Evolutionary conservation across 2,888 invertebrate species (phyloP).

Genomic region (Calliopum simillimum): DNA sequence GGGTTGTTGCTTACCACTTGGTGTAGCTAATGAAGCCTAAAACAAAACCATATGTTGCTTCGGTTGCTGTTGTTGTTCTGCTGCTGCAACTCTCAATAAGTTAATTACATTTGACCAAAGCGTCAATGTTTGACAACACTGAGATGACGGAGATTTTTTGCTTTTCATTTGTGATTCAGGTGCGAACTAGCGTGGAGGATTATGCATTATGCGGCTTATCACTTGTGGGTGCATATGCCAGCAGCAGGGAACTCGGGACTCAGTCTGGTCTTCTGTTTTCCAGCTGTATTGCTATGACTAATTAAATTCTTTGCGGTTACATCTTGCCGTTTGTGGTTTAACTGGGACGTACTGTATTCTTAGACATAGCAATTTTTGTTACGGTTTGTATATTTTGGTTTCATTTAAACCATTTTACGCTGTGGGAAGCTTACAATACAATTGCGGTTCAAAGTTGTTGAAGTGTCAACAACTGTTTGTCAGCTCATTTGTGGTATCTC

Average conservation of each 20-base stretch:
- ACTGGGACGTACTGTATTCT: not conserved
- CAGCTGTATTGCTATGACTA: constrained; percentile 42
- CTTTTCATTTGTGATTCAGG: not conserved
- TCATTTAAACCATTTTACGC: constrained; percentile 4
- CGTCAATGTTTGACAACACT: constrained; percentile 24
- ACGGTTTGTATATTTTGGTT: not conserved
- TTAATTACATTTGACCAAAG: constrained; percentile 24
- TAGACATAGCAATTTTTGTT: not conserved
- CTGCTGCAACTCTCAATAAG: constrained; percentile 12
- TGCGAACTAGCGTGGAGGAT: constrained; percentile 9
- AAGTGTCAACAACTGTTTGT: not conserved
- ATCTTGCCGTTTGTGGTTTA: constrained; percentile 10
- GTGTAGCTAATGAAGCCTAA: not conserved
- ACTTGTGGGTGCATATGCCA: constrained; percentile 21
- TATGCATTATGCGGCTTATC: constrained; percentile 37
- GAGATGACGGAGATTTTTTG: constrained; percentile 35
- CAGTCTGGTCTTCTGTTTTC: not conserved
- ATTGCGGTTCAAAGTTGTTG: constrained; percentile 14
- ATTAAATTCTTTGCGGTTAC: constrained; percentile 61
- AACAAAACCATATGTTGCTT: not conserved
- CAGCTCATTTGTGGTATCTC: too few species aligned
- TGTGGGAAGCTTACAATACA: not conserved
- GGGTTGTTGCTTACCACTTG: not conserved
- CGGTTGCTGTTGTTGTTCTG: not conserved
- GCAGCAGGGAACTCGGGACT: constrained; percentile 1